Evolutionary conservation across 2,113 vertebrate species (phyloP).

Genomic region (Myocastor coypus): DNA sequence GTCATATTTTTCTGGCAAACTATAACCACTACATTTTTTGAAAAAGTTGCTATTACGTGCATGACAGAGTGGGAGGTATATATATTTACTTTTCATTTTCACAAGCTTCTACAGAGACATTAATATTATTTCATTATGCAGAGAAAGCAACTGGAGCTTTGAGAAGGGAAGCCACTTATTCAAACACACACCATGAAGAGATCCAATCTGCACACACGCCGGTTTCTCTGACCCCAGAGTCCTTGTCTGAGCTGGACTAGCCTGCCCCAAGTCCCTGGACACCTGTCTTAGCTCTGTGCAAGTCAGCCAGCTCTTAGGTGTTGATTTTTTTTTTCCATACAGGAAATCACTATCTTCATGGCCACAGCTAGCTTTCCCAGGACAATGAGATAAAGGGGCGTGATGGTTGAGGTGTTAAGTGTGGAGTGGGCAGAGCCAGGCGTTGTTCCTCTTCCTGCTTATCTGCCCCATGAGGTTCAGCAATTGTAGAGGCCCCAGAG

Average conservation of each 20-base stretch:
- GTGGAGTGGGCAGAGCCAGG: fast-evolving
- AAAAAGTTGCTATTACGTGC: neutral
- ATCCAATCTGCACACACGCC: neutral
- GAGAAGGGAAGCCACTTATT: neutral
- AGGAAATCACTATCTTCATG: neutral
- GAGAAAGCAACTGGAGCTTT: neutral
- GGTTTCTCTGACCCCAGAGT: neutral
- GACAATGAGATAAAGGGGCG: neutral
- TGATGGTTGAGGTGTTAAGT: fast-evolving
- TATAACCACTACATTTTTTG: neutral
- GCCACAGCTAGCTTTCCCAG: neutral
- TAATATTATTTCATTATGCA: neutral
- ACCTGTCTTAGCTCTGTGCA: neutral
- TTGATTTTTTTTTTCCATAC: neutral
- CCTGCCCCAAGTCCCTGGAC: neutral
- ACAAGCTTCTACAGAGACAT: neutral
- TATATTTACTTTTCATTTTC: neutral
- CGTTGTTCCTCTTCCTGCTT: neutral
- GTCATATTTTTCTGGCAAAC: neutral
- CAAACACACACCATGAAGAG: neutral
- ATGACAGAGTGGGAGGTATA: neutral
- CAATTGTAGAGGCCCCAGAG: neutral
- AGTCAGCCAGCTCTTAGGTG: neutral
- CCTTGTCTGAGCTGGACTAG: fast-evolving
- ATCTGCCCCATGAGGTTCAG: neutral